Evolutionary conservation across 2,888 invertebrate genomes (phyloP).

Genomic region (Eupithecia subumbrata): DNA sequence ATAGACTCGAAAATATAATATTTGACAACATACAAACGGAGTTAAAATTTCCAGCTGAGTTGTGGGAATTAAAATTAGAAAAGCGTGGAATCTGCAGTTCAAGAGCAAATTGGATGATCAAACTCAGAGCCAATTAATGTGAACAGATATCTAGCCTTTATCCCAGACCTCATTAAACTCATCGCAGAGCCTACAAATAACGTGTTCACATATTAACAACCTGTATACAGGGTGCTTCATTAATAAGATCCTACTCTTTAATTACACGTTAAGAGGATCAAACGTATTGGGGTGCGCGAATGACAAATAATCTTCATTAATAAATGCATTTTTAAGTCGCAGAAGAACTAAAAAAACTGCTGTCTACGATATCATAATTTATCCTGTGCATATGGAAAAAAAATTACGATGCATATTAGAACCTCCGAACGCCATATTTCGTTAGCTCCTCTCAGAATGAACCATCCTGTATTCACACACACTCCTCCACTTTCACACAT

Average conservation of each 20-base stretch:
- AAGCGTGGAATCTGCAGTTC: background rate
- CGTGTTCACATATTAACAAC: conserved; percentile 33
- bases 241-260: background rate
- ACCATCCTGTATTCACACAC: conserved; percentile 14
- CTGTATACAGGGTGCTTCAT: background rate
- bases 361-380: background rate
- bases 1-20: background rate
- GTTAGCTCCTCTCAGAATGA: conserved; percentile 14
- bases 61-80: background rate
- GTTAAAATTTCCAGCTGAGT: background rate
- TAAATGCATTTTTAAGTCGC: background rate
- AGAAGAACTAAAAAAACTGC: background rate
- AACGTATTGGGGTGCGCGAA: background rate
- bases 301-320: too few relatives aligned
- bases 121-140: conserved; percentile 2
- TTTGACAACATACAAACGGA: background rate
- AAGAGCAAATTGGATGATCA: background rate
- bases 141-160: conserved; percentile 18
- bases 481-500: conserved; percentile 29
- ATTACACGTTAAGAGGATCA: background rate
- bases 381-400: background rate
- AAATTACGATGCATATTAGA: background rate
- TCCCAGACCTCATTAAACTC: conserved; percentile 22
- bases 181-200: conserved; percentile 23
- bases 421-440: background rate